Percentiles rank a stretch among this genome's conserved stretches.
These are phyloP conservation scores for Ditylenchus dipsaci DNA, from an alignment of 1,140 invertebrate species.

Conservation along the genomic window DNA sequence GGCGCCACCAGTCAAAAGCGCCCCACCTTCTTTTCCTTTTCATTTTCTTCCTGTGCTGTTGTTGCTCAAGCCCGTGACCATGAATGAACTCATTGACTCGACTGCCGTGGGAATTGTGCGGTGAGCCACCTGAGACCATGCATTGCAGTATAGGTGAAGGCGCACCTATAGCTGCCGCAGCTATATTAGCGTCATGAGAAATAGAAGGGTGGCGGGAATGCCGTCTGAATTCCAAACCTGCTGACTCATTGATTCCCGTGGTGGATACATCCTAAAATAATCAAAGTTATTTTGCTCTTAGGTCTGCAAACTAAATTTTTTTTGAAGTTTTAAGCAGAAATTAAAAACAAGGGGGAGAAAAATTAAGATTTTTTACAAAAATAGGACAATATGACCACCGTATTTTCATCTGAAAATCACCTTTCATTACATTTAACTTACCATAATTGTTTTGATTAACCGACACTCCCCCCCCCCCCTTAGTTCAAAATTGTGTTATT, in stretches of 20 bases:
- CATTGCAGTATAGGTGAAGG: slow-evolving; percentile 3
- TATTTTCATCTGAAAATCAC: no score
- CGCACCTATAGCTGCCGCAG: neutral
- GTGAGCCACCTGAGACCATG: neutral
- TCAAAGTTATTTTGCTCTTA: neutral
- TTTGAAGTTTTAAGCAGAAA: no score
- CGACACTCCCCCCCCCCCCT: no score
- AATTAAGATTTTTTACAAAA: no score
- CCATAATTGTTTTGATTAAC: no score
- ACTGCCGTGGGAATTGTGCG: slow-evolving; percentile 5
- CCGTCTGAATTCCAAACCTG: neutral
- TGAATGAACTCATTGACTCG: neutral
- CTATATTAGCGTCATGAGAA: neutral
- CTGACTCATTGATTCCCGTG: neutral
- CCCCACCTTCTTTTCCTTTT: slow-evolving; percentile 4
- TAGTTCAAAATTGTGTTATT: no score
- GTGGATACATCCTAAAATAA: neutral
- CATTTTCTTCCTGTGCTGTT: slow-evolving; percentile 1
- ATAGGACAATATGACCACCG: no score
- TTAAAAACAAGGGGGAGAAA: no score
- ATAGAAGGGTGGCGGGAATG: slow-evolving; percentile 2
- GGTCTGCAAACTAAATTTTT: neutral
- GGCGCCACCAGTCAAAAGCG: neutral
- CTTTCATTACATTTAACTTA: no score
- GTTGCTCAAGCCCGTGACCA: slow-evolving; percentile 7